Evolutionary conservation across 2,888 invertebrate genomes (phyloP).

Genomic region (Tipula helvola): DNA sequence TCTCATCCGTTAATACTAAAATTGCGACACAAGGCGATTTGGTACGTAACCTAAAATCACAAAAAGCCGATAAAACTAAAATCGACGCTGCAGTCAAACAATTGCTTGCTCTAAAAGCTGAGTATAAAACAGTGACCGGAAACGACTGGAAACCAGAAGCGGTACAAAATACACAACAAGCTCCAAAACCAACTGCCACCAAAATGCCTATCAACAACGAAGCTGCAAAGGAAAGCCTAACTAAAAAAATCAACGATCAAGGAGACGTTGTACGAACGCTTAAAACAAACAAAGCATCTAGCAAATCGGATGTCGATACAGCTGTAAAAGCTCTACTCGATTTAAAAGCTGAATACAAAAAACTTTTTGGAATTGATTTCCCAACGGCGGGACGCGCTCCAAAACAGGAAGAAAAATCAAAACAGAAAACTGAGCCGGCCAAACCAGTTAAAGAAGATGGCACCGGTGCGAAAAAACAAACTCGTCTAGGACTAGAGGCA

Average conservation of each 20-base stretch:
- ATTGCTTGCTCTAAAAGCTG: slow-evolving; percentile 42
- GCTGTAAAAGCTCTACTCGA: slow-evolving; percentile 40
- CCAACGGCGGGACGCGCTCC: slow-evolving; percentile 32
- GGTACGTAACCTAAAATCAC: slow-evolving; percentile 40
- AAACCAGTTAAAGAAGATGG: slow-evolving; percentile 24
- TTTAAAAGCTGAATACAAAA: slow-evolving; percentile 51
- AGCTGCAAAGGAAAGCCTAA: slow-evolving; percentile 24
- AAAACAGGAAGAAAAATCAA: slow-evolving; percentile 25
- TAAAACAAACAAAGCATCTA: slow-evolving; percentile 37
- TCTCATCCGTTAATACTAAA: slow-evolving; percentile 17
- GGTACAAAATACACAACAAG: slow-evolving; percentile 16
- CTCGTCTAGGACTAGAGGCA: slow-evolving; percentile 85
- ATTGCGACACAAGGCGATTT: slow-evolving; percentile 38
- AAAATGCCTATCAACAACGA: not conserved
- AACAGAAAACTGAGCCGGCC: slow-evolving; percentile 24
- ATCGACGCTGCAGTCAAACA: slow-evolving; percentile 44
- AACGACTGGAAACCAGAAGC: slow-evolving; percentile 40
- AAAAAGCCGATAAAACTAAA: slow-evolving; percentile 41
- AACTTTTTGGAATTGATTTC: slow-evolving; percentile 37
- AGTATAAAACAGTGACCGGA: slow-evolving; percentile 45
- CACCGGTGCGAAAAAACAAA: slow-evolving; percentile 68
- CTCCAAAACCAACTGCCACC: not conserved
- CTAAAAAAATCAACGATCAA: slow-evolving; percentile 42
- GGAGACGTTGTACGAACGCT: slow-evolving; percentile 47
- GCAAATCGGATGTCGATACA: slow-evolving; percentile 36